Conservation (phyloP, 2,888 invertebrate genomes). For the Ernsta delagoae region DNA sequence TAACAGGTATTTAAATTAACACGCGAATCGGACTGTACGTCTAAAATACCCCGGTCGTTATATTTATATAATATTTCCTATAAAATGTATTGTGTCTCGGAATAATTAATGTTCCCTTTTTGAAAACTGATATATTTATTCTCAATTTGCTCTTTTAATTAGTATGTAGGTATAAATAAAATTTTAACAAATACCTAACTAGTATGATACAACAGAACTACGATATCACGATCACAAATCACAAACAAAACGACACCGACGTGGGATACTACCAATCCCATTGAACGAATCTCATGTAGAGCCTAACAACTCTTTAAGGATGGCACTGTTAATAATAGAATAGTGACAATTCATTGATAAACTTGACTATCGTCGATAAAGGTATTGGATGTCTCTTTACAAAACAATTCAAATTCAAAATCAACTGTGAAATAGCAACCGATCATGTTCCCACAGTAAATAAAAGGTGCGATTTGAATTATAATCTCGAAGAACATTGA, state of each 20-base stretch:
- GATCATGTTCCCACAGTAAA: constrained; percentile 55
- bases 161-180: too few species aligned
- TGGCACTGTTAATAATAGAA: constrained; percentile 44
- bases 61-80: too few species aligned
- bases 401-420: background rate
- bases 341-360: background rate
- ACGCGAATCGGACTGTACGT: too few species aligned
- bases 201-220: too few species aligned
- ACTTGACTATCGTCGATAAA: constrained; percentile 12
- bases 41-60: too few species aligned
- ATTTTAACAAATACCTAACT: too few species aligned
- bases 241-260: constrained; percentile 56
- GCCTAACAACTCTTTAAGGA: constrained; percentile 51
- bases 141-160: too few species aligned
- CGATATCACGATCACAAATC: background rate
- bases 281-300: constrained; percentile 47
- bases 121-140: too few species aligned
- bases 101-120: too few species aligned
- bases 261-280: constrained; percentile 25
- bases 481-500: constrained; percentile 55
- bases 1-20: too few species aligned
- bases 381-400: background rate
- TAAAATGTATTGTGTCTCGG: too few species aligned
- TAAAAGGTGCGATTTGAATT: constrained; percentile 55
- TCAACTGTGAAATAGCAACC: constrained; percentile 46